A percentile compares a stretch with the other conserved stretches of the same genome.
phyloP scores from a whole-genome alignment of 2,797 vertebrate species.

The Arrhamphus sclerolepis region DNA sequence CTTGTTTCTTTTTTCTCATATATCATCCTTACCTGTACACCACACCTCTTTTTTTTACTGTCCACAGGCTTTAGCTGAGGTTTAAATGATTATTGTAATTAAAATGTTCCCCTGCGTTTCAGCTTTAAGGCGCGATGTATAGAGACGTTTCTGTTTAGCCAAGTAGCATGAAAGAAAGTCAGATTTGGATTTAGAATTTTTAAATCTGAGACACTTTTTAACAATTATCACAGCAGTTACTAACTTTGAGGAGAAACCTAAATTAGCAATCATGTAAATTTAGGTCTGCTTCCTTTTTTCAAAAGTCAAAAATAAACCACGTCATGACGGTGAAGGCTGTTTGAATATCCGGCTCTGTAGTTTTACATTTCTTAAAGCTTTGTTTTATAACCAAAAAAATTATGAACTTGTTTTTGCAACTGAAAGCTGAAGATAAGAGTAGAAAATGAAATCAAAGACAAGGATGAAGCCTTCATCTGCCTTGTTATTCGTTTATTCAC shows the following conservation, averaged over 20 bases:
- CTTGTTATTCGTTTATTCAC: too few species aligned
- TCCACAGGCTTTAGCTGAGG: conserved; percentile 30
- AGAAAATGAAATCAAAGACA: conserved; percentile 6
- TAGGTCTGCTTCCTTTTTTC: not conserved
- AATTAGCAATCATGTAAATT: conserved; percentile 6
- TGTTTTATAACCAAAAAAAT: conserved; percentile 4
- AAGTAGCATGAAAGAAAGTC: conserved; percentile 33
- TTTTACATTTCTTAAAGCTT: conserved; percentile 16
- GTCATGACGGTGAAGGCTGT: not conserved
- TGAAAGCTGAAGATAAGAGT: too few species aligned
- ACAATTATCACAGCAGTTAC: not conserved
- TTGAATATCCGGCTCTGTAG: conserved; percentile 13
- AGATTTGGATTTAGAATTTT: not conserved
- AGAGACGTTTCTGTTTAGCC: conserved; percentile 20
- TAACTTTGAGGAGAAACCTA: too few species aligned
- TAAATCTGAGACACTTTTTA: conserved; percentile 1
- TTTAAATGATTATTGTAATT: conserved; percentile 10
- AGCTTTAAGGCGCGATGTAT: conserved; percentile 19
- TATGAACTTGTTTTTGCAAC: too few species aligned
- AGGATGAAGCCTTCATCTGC: not conserved
- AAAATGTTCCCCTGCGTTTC: conserved; percentile 19
- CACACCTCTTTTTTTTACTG: conserved; percentile 5
- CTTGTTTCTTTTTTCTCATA: conserved; percentile 30
- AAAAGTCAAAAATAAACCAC: conserved; percentile 4
- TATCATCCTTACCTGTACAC: conserved; percentile 1